Percentiles rank a stretch among this genome's conserved stretches.
These are phyloP conservation scores for Myotis daubentonii DNA, from an alignment of 2,797 vertebrate genomes.

Conservation along the genomic window DNA sequence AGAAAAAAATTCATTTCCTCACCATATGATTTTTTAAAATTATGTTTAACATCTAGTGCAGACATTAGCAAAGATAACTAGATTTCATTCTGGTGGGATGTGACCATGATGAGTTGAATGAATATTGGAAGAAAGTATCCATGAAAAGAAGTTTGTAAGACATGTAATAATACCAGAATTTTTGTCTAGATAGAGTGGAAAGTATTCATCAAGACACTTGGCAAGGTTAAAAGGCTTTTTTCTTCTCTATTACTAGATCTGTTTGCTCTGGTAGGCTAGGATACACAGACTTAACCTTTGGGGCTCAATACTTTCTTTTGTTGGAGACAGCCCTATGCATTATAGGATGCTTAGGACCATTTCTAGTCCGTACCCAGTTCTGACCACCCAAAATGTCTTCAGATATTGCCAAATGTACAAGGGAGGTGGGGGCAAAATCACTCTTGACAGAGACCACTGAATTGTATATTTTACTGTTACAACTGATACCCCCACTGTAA, in stretches of 20 bases:
- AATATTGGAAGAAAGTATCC: neutral
- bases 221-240: neutral
- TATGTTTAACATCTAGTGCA: neutral
- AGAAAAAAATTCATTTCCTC: neutral
- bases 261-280: neutral
- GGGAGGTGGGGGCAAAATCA: neutral
- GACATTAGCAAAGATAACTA: neutral
- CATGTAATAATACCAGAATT: neutral
- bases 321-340: rapidly evolving
- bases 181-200: neutral
- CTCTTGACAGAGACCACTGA: neutral
- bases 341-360: neutral
- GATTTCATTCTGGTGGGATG: neutral
- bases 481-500: neutral
- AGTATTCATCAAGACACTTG: neutral
- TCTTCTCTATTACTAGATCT: neutral
- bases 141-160: neutral
- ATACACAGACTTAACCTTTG: neutral
- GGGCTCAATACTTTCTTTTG: neutral
- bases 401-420: neutral
- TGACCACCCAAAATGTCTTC: neutral
- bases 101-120: neutral
- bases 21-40: neutral
- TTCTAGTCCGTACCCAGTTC: neutral
- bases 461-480: neutral